Base-by-base conservation (phyloP, 1,140 invertebrate species). In the Leptopilina clavipes region DNA sequence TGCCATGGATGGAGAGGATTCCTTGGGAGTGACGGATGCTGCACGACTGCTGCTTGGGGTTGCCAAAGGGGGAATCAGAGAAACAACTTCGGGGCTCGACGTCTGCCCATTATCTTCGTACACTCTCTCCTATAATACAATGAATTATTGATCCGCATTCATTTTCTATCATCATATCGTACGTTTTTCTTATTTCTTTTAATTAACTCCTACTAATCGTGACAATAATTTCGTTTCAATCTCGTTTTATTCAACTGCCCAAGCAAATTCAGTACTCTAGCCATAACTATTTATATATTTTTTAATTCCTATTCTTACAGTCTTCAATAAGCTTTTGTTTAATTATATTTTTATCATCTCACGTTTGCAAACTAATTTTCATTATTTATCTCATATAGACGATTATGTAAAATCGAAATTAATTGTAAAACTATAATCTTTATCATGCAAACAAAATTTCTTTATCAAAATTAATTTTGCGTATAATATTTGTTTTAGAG, bases 81-180 rank as follows among this genome's bases (percentile, higher is more conserved):
- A 89, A 22, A 89, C 85, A 25, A 89, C 85, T 82, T 90, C 89
- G 18, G 89, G 87, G 79, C 88, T 89, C 71, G 88, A 86, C 0
- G 85, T 83, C 72, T 86, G 87, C 71, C 88, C 87, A 72, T 90
- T 89, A 81, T 89, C 87, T 82, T 89, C 87, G 80, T 90, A 89
- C 54, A 90, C 89, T 85, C 88, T 87, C 77, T 90, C 89, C 89
- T 90, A 86, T 79, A 88, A 87, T 82, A 85, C 84, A 86, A 84
- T 85, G 82, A 86, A 86, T 86, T 86, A 86, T 86, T 86, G 80
- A 86, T 86, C 78, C 75, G 77, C 76, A 82, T 72, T 80, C 79
- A 81, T 72, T 82, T 65, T 65, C 48, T 70, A 44, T 52, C 44
- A 76, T 48, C n/a, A n/a, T n/a, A n/a, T n/a, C 74, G 65, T 77